Evolutionary conservation across 2,888 invertebrate species (phyloP).

Genomic region (Drosophila nr. fundita): DNA sequence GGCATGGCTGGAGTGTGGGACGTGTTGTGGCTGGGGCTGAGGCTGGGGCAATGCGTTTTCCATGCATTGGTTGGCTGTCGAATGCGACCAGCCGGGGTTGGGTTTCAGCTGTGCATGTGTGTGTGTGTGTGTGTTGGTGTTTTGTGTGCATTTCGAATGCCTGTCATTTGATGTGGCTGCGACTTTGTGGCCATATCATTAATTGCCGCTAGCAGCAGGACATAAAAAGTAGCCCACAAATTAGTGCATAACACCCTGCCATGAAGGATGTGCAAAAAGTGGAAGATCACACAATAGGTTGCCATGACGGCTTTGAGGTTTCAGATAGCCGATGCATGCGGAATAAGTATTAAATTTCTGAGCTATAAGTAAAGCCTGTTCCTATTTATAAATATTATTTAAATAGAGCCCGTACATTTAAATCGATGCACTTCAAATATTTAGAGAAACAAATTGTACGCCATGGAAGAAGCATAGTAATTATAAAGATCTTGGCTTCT

Average conservation of each 20-base stretch:
- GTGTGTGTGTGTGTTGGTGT: constrained; percentile 27
- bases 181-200: constrained; percentile 80
- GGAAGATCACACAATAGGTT: background rate
- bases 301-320: background rate
- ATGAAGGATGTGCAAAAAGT: constrained; percentile 12
- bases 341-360: background rate
- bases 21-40: background rate
- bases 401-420: background rate
- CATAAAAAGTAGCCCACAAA: constrained; percentile 65
- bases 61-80: constrained; percentile 79
- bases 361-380: background rate
- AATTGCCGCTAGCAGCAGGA: constrained; percentile 70
- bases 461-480: background rate
- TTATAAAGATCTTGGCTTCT: background rate
- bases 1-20: constrained; percentile 25
- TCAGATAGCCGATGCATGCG: background rate
- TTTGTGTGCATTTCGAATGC: constrained; percentile 55
- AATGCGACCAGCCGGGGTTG: constrained; percentile 34
- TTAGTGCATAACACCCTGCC: constrained; percentile 58
- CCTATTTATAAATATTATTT: background rate
- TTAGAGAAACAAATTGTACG: background rate
- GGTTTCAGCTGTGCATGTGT: constrained; percentile 21
- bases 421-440: background rate
- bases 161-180: constrained; percentile 79
- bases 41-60: constrained; percentile 73